A percentile compares a stretch with the other conserved stretches of the same genome.
phyloP scores from a whole-genome alignment of 2,113 vertebrate species.

The Malurus cyaneus region DNA sequence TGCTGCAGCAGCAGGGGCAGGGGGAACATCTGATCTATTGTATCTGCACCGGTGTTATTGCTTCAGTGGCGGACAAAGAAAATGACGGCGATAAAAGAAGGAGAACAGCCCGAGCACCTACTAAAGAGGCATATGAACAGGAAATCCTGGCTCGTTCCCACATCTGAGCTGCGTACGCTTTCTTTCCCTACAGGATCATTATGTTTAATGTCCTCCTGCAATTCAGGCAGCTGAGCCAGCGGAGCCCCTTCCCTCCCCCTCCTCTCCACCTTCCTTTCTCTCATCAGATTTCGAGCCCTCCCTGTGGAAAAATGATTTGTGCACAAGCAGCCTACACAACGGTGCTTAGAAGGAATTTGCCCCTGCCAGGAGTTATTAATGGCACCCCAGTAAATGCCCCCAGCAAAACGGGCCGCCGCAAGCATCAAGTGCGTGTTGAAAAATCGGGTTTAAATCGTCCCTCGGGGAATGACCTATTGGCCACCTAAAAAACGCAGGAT shows the following conservation, averaged over 20 bases:
- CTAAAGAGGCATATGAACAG: constrained; percentile 47
- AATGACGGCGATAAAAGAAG: not conserved
- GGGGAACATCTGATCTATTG: constrained; percentile 39
- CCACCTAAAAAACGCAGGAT: constrained; percentile 46
- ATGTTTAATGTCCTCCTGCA: constrained; percentile 45
- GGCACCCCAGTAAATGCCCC: constrained; percentile 28
- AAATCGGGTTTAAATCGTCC: constrained; percentile 21
- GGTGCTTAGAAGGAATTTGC: constrained; percentile 33
- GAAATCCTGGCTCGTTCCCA: constrained; percentile 45
- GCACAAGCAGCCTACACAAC: not conserved
- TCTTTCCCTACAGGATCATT: constrained; percentile 44
- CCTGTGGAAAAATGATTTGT: constrained; percentile 40
- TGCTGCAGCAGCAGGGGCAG: constrained; percentile 8
- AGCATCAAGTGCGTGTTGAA: constrained; percentile 39
- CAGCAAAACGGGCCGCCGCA: not conserved
- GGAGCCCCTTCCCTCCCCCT: constrained; percentile 22
- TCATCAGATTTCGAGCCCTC: constrained; percentile 19
- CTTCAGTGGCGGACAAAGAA: constrained; percentile 28
- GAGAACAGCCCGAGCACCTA: not conserved
- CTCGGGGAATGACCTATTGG: constrained; percentile 49
- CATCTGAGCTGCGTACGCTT: not conserved
- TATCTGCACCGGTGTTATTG: constrained; percentile 7
- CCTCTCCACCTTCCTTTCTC: not conserved
- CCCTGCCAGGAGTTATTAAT: constrained; percentile 51
- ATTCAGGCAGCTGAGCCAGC: constrained; percentile 16